phyloP scores from a whole-genome alignment of 2,888 invertebrate species.

The Epinotia bilunana region DNA sequence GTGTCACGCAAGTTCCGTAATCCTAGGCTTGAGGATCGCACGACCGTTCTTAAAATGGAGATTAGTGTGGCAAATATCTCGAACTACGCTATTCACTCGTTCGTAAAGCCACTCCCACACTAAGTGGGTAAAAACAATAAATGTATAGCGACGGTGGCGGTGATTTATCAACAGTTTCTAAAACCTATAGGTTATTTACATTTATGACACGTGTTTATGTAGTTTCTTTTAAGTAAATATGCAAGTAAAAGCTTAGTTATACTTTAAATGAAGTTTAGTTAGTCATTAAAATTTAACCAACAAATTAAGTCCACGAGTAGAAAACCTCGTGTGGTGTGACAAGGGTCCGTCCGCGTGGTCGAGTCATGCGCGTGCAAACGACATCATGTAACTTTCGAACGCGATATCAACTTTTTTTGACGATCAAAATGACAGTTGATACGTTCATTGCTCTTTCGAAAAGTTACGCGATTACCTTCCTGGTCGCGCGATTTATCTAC shows the following conservation, averaged over 20 bases:
- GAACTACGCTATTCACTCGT: slow-evolving; percentile 74
- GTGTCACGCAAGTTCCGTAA: slow-evolving; percentile 84
- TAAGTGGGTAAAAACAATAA: slow-evolving; percentile 48
- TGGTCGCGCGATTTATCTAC: too few species aligned
- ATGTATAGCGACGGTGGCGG: slow-evolving; percentile 34
- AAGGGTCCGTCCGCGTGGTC: too few species aligned
- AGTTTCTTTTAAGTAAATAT: too few species aligned
- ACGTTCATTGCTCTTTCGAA: background rate
- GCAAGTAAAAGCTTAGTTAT: too few species aligned
- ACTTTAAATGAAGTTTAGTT: too few species aligned
- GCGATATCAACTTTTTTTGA: background rate
- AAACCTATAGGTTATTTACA: background rate
- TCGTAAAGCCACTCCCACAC: slow-evolving; percentile 71
- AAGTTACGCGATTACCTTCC: background rate
- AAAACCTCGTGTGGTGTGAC: too few species aligned
- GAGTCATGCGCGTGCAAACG: too few species aligned
- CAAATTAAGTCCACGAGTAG: too few species aligned
- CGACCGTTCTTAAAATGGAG: slow-evolving; percentile 84
- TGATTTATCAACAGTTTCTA: slow-evolving; percentile 44
- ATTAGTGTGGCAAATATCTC: slow-evolving; percentile 82
- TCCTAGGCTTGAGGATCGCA: slow-evolving; percentile 81
- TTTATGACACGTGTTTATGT: too few species aligned
- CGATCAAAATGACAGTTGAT: background rate
- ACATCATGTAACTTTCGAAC: too few species aligned
- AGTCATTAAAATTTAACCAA: too few species aligned